A percentile compares a stretch with the other conserved stretches of the same genome.
phyloP scores from a whole-genome alignment of 1,140 invertebrate genomes.

The Acyrthosiphon pisum region DNA sequence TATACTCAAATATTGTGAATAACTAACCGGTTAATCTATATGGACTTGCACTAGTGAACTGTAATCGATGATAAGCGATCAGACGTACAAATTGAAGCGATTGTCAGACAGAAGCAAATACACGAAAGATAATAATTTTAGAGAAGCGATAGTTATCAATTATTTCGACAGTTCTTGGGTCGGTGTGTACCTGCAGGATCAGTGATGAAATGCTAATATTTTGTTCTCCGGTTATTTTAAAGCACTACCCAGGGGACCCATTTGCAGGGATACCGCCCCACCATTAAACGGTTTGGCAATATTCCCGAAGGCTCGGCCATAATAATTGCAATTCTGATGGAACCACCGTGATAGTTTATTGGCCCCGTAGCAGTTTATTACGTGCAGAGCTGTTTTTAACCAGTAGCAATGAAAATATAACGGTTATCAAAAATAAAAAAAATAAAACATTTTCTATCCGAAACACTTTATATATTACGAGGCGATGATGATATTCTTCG shows the following conservation, averaged over 20 bases:
- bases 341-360: background rate
- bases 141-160: conserved; percentile 1
- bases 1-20: background rate
- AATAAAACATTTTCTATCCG: background rate
- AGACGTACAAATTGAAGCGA: background rate
- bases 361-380: background rate
- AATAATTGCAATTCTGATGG: conserved; percentile 48
- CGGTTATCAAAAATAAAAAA: background rate
- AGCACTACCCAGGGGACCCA: conserved; percentile 40
- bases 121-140: background rate
- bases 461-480: background rate
- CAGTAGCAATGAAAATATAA: background rate
- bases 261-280: conserved; percentile 29
- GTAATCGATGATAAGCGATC: background rate
- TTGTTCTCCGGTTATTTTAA: conserved; percentile 24
- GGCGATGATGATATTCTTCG: background rate
- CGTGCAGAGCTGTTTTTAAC: background rate
- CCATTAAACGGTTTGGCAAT: conserved; percentile 47
- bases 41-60: background rate
- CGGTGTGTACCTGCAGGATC: background rate
- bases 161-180: background rate
- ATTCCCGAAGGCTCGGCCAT: conserved; percentile 43
- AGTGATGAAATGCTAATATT: conserved; percentile 44
- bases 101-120: background rate
- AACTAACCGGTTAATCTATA: background rate